These are phyloP conservation scores for Theonella swinhoei DNA, from an alignment of 37 sponge, comb jelly and placozoan species.

Conservation along the genomic window DNA sequence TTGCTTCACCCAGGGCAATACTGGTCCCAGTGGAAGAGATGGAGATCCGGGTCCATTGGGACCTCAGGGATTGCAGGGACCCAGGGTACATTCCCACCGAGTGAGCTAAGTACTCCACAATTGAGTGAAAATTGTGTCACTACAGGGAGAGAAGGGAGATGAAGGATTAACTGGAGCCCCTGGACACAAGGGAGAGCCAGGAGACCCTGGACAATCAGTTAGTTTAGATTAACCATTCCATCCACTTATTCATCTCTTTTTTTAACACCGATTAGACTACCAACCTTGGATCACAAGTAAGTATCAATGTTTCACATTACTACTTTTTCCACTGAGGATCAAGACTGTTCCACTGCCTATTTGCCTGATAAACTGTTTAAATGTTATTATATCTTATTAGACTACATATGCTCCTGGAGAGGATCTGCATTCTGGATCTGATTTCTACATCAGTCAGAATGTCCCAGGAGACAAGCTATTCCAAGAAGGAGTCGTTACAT, in stretches of 20 bases:
- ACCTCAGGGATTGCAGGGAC: constrained; percentile 63
- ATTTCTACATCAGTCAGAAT: constrained; percentile 63
- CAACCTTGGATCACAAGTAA: neutral
- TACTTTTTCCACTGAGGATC: too few species aligned
- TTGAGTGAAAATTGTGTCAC: neutral
- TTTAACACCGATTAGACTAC: neutral
- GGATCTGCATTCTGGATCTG: too few species aligned
- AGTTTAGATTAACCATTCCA: neutral
- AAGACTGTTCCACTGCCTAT: neutral
- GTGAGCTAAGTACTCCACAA: neutral
- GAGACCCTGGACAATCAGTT: constrained; percentile 47
- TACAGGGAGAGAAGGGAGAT: constrained; percentile 60
- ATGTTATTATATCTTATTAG: neutral
- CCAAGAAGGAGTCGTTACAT: constrained; percentile 70
- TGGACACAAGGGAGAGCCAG: constrained; percentile 67
- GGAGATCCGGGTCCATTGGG: constrained; percentile 55
- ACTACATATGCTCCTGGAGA: neutral
- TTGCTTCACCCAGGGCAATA: constrained; percentile 44
- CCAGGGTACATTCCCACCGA: constrained; percentile 19
- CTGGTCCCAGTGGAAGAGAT: constrained; percentile 38
- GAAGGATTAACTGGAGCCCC: constrained; percentile 40
- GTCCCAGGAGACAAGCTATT: constrained; percentile 48
- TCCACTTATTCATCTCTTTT: neutral
- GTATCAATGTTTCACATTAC: neutral
- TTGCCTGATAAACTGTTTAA: neutral